These are phyloP conservation scores for Erythrolamprus reginae DNA, from an alignment of 2,113 vertebrate species.

Conservation along the genomic window DNA sequence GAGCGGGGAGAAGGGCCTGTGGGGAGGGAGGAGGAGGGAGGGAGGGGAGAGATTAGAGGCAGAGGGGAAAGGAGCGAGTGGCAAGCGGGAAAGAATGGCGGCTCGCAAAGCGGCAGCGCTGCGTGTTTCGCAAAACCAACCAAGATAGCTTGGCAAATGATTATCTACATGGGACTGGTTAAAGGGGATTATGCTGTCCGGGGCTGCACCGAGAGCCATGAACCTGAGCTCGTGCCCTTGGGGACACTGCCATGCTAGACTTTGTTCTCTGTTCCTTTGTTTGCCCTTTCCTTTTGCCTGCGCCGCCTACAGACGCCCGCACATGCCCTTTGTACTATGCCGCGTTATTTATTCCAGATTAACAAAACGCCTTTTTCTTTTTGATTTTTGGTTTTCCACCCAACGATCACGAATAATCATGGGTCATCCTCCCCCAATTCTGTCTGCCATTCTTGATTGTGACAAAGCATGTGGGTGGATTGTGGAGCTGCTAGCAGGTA, in stretches of 20 bases:
- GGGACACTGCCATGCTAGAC: background rate
- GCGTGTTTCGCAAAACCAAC: background rate
- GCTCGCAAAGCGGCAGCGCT: background rate
- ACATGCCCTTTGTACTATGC: background rate
- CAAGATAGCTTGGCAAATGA: background rate
- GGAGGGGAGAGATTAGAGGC: constrained; percentile 12
- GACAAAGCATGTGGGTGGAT: no score
- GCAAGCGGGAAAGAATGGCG: background rate
- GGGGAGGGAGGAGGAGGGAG: no score
- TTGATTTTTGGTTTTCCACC: no score
- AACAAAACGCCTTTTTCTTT: background rate
- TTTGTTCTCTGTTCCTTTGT: background rate
- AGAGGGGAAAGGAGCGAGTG: constrained; percentile 2
- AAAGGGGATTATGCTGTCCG: background rate
- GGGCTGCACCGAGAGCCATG: background rate
- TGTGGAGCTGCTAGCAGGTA: no score
- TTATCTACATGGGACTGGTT: background rate
- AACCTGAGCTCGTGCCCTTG: background rate
- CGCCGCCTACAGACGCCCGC: background rate
- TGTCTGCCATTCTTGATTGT: no score
- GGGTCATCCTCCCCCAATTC: no score
- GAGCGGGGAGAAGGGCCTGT: constrained; percentile 50
- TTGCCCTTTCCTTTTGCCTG: background rate
- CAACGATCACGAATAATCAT: background rate
- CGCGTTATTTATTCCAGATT: background rate